Percentiles rank a stretch among this genome's conserved stretches.
Conservation (phyloP, 2,888 invertebrate genomes). For the Caenorhabditis zanzibari region DNA sequence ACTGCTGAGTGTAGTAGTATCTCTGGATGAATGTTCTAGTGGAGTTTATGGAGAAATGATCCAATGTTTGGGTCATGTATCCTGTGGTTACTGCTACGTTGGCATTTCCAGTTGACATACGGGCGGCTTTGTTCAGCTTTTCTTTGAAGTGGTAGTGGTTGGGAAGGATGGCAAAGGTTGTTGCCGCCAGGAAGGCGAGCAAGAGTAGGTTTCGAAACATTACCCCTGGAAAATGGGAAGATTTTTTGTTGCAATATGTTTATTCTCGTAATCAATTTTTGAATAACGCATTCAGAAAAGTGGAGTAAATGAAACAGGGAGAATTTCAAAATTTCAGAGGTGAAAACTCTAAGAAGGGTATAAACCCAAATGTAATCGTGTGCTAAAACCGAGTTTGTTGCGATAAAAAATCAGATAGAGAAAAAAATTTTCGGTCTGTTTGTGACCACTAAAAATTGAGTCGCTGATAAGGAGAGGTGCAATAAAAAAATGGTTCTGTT, state of each 20-base stretch:
- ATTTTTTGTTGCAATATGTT: not conserved
- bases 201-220: slow-evolving; percentile 51
- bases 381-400: no score
- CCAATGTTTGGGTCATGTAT: slow-evolving; percentile 5
- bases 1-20: slow-evolving; percentile 4
- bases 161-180: slow-evolving; percentile 19
- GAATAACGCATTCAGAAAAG: no score
- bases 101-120: not conserved
- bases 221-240: slow-evolving; percentile 36
- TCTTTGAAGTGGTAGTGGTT: slow-evolving; percentile 50
- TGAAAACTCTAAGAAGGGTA: no score
- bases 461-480: no score
- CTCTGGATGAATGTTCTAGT: not conserved
- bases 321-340: no score
- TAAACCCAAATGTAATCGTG: no score
- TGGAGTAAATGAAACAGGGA: no score
- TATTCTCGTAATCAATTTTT: no score
- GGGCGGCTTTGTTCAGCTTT: slow-evolving; percentile 28
- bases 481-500: no score
- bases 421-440: not conserved
- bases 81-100: slow-evolving; percentile 38
- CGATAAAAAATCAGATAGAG: no score
- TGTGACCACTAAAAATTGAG: slow-evolving; percentile 4
- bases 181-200: slow-evolving; percentile 30
- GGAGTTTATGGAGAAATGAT: not conserved